Conservation (phyloP, 2,797 vertebrate genomes). For the Pseudochirops cupreus region DNA sequence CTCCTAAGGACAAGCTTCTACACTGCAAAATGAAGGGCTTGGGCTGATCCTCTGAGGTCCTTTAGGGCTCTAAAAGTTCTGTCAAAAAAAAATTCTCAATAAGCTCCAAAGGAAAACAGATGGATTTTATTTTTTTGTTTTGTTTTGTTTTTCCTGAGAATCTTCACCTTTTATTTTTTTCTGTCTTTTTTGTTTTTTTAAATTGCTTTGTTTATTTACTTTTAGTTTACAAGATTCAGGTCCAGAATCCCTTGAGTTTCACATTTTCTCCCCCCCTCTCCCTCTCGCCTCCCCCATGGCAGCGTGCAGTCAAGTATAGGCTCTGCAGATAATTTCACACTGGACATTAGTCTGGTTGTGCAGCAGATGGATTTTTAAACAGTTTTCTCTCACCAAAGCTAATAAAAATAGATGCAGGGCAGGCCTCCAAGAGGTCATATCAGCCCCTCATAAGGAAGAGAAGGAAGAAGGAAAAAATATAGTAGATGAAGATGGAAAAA, state of each 20-base stretch:
- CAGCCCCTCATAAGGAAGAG: background rate
- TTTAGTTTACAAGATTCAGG: too few species aligned
- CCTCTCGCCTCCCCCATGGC: too few species aligned
- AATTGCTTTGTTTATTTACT: too few species aligned
- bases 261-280: too few species aligned
- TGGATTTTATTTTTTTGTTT: background rate
- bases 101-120: background rate
- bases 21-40: background rate
- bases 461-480: background rate
- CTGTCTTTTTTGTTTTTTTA: too few species aligned
- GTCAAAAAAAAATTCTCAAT: background rate
- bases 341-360: too few species aligned
- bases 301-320: too few species aligned
- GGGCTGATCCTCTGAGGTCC: background rate
- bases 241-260: too few species aligned
- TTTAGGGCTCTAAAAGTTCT: background rate
- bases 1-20: background rate
- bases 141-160: too few species aligned
- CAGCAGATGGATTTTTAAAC: background rate
- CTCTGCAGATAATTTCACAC: too few species aligned
- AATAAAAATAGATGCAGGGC: background rate
- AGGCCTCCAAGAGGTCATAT: background rate
- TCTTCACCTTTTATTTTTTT: too few species aligned
- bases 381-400: background rate
- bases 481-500: background rate